Evolutionary conservation across 1,140 invertebrate genomes (phyloP).

Genomic region (fruit fly (Drosophila melanogaster)): DNA sequence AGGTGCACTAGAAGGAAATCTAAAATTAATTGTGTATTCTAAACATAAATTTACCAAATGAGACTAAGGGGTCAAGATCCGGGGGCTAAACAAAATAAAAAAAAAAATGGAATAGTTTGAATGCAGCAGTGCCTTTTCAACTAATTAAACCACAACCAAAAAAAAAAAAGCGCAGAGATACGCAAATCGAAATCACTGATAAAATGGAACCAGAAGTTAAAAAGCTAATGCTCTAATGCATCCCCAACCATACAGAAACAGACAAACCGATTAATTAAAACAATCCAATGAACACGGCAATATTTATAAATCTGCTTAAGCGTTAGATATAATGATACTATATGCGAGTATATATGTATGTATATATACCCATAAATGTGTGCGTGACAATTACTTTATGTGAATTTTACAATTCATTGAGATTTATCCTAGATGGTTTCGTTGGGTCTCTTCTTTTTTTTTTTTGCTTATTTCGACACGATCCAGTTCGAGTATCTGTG

Average conservation of each 20-base stretch:
- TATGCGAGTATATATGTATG: constrained; percentile 7
- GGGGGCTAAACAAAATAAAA: constrained; percentile 1
- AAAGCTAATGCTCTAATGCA: constrained; percentile 5
- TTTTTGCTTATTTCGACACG: constrained; percentile 29
- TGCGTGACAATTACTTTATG: constrained; percentile 31
- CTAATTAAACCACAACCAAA: constrained; percentile 42
- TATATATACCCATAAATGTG: background rate
- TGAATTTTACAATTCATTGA: constrained; percentile 42
- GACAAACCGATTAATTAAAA: constrained; percentile 9
- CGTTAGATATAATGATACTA: constrained; percentile 24
- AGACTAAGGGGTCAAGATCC: constrained; percentile 42
- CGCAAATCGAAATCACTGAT: constrained; percentile 11
- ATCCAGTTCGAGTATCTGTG: constrained; percentile 31
- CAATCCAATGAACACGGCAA: constrained; percentile 56
- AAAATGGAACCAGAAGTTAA: constrained; percentile 2
- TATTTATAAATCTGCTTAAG: constrained; percentile 40
- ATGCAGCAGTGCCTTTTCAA: constrained; percentile 78
- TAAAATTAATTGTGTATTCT: constrained; percentile 1
- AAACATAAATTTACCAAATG: constrained; percentile 25
- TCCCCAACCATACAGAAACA: constrained; percentile 17
- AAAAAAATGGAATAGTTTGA: constrained; percentile 41
- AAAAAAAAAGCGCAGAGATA: constrained; percentile 17
- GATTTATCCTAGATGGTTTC: constrained; percentile 12
- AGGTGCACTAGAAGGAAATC: constrained; percentile 14
- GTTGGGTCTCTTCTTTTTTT: constrained; percentile 15